Percentiles rank a stretch among this genome's conserved stretches.
Evolutionary conservation across 2,113 vertebrate species (phyloP).

Genomic region (Pantherophis guttatus): DNA sequence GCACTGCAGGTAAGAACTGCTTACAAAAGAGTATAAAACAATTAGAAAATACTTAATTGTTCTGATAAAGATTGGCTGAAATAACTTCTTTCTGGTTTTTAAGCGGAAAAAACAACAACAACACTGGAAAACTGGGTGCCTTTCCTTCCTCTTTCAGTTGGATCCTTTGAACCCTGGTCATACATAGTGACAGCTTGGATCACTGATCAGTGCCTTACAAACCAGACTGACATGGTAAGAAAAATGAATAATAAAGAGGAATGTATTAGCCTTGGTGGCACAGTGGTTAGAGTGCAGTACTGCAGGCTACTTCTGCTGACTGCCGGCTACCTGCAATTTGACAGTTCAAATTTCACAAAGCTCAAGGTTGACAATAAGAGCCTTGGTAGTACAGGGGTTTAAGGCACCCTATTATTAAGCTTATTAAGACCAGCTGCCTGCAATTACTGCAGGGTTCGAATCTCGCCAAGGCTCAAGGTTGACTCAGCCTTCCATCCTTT

Average conservation of each 20-base stretch:
- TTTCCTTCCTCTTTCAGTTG: background rate
- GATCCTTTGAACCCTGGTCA: background rate
- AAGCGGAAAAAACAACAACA: background rate
- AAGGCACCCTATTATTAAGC: no score
- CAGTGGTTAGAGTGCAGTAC: no score
- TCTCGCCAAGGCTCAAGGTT: no score
- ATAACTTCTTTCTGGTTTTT: background rate
- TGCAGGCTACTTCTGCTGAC: no score
- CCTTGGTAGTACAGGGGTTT: no score
- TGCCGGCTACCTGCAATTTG: no score
- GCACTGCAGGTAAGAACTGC: background rate
- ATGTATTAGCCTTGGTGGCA: background rate
- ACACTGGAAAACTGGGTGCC: background rate
- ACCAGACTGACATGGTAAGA: background rate
- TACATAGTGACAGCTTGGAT: background rate
- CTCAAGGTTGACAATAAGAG: no score
- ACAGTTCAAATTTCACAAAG: no score
- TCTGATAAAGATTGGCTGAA: background rate
- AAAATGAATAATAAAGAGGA: background rate
- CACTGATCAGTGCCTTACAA: background rate
- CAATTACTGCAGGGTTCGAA: no score
- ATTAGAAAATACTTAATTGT: background rate
- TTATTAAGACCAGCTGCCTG: no score
- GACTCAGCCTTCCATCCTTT: no score
- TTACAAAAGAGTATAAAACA: background rate